phyloP scores from a whole-genome alignment of 2,888 invertebrate genomes.

The Clusia tigrina region DNA sequence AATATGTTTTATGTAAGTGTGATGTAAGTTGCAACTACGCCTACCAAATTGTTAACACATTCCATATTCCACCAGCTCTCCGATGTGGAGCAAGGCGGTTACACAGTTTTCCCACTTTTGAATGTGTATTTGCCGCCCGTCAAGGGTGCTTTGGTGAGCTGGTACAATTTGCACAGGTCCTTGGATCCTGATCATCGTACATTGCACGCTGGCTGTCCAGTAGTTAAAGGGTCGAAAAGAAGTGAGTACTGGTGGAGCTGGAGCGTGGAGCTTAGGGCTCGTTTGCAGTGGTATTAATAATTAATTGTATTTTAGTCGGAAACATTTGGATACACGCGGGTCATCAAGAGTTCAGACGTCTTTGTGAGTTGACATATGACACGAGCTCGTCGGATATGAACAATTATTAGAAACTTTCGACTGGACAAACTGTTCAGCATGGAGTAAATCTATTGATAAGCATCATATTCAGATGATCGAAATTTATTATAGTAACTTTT shows the following conservation, averaged over 20 bases:
- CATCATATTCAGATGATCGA: too few species aligned
- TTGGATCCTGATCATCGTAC: slow-evolving; percentile 88
- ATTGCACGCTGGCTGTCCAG: slow-evolving; percentile 94
- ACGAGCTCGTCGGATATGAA: too few species aligned
- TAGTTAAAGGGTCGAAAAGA: slow-evolving; percentile 93
- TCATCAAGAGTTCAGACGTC: slow-evolving; percentile 79
- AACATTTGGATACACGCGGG: slow-evolving; percentile 90
- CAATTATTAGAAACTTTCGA: too few species aligned
- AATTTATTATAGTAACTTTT: too few species aligned
- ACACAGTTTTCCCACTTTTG: slow-evolving; percentile 93
- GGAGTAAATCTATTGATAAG: too few species aligned
- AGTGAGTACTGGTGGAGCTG: slow-evolving; percentile 68
- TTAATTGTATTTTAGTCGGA: slow-evolving; percentile 73
- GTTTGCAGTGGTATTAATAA: neutral
- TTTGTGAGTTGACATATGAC: slow-evolving; percentile 67
- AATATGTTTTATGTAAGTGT: slow-evolving; percentile 90
- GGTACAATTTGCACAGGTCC: slow-evolving; percentile 88
- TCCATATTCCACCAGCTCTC: slow-evolving; percentile 75
- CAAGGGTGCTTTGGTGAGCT: slow-evolving; percentile 90
- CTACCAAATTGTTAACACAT: too few species aligned
- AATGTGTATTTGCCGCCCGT: slow-evolving; percentile 84
- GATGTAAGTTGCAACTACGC: too few species aligned
- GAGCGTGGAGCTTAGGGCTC: too few species aligned
- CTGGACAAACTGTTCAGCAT: too few species aligned
- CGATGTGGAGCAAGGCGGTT: slow-evolving; percentile 95